phyloP scores from a whole-genome alignment of 2,113 vertebrate genomes.

The Gobiocypris rarus region DNA sequence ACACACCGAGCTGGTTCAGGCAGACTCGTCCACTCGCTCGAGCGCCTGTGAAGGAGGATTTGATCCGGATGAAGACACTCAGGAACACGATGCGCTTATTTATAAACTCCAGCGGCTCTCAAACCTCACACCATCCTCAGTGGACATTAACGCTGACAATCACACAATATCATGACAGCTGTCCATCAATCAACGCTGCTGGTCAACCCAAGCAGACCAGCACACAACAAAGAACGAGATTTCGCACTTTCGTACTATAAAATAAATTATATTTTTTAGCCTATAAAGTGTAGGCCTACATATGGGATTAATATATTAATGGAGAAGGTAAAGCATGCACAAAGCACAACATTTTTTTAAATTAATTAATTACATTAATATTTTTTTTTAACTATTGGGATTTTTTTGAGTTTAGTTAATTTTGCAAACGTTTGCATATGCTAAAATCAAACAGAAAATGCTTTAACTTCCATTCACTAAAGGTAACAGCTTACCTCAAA shows the following conservation, averaged over 20 bases:
- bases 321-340: not conserved
- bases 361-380: not conserved
- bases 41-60: not conserved
- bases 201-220: not conserved
- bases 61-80: not conserved
- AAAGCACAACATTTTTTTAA: too few relatives aligned
- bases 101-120: conserved; percentile 24
- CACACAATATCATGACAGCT: not conserved
- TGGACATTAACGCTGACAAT: not conserved
- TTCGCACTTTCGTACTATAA: too few relatives aligned
- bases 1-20: not conserved
- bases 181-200: not conserved
- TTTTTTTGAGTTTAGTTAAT: not conserved
- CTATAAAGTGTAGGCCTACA: too few relatives aligned
- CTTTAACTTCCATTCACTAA: conserved; percentile 7
- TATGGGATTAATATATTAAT: not conserved
- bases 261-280: not conserved
- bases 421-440: not conserved
- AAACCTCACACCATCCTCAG: not conserved
- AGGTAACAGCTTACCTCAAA: conserved; percentile 33
- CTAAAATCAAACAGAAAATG: not conserved
- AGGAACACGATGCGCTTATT: conserved; percentile 42
- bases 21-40: not conserved
- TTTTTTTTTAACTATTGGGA: not conserved
- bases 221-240: not conserved